phyloP scores from a whole-genome alignment of 2,113 vertebrate genomes.

The Reinhardtius hippoglossoides region DNA sequence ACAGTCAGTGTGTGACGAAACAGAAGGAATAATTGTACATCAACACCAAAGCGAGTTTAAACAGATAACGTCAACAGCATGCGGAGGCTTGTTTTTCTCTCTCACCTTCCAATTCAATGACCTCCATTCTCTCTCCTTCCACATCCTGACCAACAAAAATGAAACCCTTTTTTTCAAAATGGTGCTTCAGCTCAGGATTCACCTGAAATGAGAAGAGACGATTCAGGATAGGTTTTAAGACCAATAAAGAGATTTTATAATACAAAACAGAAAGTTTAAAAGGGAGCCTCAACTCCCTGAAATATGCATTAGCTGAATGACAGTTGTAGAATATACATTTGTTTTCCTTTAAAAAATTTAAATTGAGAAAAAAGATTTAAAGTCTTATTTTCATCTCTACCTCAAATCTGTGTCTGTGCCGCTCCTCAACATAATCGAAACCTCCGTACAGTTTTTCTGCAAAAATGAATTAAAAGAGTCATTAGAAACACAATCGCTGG shows the following conservation, averaged over 20 bases:
- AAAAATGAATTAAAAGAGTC: conserved; percentile 33
- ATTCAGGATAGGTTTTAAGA: neutral
- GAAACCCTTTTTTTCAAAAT: conserved; percentile 90
- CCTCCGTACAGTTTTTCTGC: conserved; percentile 92
- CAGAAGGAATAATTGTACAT: neutral
- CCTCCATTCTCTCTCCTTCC: conserved; percentile 94
- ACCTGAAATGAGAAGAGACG: conserved; percentile 80
- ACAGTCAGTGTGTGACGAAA: neutral
- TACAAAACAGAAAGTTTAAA: neutral
- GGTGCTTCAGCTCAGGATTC: conserved; percentile 91
- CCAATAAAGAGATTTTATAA: neutral
- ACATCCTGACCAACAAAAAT: conserved; percentile 94
- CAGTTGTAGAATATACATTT: neutral
- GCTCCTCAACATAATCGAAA: conserved; percentile 90
- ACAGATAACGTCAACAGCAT: neutral
- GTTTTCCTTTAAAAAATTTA: neutral
- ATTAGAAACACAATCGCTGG: neutral
- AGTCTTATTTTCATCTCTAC: conserved; percentile 68
- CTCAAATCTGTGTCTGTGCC: conserved; percentile 97
- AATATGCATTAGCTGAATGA: neutral
- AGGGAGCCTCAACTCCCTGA: neutral
- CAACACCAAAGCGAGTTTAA: neutral
- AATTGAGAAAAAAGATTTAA: neutral
- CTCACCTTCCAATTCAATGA: conserved; percentile 93
- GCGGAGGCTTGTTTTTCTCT: neutral